Evolutionary conservation across 2,888 invertebrate species (phyloP).

Genomic region (Celastrina argiolus): DNA sequence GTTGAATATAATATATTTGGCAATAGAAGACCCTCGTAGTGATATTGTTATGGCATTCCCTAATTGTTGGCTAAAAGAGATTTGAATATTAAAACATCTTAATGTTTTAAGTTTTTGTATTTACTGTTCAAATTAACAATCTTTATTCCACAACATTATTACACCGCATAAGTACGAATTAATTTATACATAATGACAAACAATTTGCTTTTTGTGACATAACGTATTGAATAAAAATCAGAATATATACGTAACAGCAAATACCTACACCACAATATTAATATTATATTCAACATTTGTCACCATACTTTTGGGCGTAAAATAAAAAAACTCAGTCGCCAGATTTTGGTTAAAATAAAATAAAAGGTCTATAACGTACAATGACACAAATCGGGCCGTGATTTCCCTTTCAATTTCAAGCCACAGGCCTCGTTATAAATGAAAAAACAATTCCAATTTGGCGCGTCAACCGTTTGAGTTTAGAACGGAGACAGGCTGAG

Average conservation of each 20-base stretch:
- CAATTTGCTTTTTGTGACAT: not conserved
- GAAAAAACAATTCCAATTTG: conserved; percentile 72
- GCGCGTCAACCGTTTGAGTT: conserved; percentile 71
- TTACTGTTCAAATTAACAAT: too few species aligned
- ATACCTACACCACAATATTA: not conserved
- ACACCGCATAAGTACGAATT: too few species aligned
- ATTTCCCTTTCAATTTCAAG: conserved; percentile 43
- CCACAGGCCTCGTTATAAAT: conserved; percentile 63
- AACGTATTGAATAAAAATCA: not conserved
- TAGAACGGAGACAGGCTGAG: conserved; percentile 54
- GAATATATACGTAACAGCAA: not conserved
- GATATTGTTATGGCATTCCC: not conserved
- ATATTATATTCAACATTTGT: not conserved
- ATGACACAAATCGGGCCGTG: conserved; percentile 20
- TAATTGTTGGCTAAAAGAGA: too few species aligned
- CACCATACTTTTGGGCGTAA: not conserved
- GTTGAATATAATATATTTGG: not conserved
- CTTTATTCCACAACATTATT: too few species aligned
- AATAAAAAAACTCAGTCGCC: not conserved
- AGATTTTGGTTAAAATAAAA: not conserved
- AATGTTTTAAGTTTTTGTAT: too few species aligned
- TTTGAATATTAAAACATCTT: too few species aligned
- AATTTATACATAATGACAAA: too few species aligned
- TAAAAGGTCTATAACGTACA: not conserved
- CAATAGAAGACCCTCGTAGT: not conserved